Conservation (phyloP, 2,888 invertebrate genomes). For the Mesoligia furuncula region DNA sequence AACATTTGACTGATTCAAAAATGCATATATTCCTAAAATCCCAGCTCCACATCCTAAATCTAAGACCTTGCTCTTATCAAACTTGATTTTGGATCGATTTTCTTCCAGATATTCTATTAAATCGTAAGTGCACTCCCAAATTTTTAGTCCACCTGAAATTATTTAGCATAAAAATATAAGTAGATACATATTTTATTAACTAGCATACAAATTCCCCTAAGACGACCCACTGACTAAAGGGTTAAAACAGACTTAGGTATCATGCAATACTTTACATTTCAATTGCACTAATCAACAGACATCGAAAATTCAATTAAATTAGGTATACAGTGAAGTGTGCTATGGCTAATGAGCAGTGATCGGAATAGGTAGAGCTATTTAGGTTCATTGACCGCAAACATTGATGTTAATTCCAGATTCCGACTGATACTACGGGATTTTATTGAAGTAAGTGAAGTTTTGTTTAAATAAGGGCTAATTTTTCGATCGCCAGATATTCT, state of each 20-base stretch:
- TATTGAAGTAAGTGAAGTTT: too few relatives aligned
- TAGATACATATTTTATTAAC: background rate
- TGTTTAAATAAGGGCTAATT: too few relatives aligned
- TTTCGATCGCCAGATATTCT: too few relatives aligned
- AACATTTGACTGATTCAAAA: slow-evolving; percentile 92
- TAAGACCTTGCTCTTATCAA: slow-evolving; percentile 91
- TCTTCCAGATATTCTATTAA: slow-evolving; percentile 92
- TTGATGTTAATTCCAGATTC: too few relatives aligned
- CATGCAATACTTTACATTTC: background rate
- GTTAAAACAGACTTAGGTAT: background rate
- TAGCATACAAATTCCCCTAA: too few relatives aligned
- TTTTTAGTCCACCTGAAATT: slow-evolving; percentile 96
- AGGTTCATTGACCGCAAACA: too few relatives aligned
- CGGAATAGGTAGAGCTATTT: too few relatives aligned
- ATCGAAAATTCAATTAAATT: background rate
- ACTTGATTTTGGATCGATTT: slow-evolving; percentile 71
- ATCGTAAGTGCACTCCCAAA: slow-evolving; percentile 98
- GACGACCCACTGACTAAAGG: too few relatives aligned
- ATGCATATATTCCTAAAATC: slow-evolving; percentile 95
- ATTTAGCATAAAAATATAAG: background rate
- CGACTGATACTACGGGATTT: too few relatives aligned
- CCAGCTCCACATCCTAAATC: slow-evolving; percentile 98
- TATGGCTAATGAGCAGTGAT: background rate
- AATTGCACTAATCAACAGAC: background rate
- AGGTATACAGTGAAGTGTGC: background rate